These are phyloP conservation scores for Macquaria australasica DNA, from an alignment of 2,113 vertebrate genomes.

Conservation along the genomic window DNA sequence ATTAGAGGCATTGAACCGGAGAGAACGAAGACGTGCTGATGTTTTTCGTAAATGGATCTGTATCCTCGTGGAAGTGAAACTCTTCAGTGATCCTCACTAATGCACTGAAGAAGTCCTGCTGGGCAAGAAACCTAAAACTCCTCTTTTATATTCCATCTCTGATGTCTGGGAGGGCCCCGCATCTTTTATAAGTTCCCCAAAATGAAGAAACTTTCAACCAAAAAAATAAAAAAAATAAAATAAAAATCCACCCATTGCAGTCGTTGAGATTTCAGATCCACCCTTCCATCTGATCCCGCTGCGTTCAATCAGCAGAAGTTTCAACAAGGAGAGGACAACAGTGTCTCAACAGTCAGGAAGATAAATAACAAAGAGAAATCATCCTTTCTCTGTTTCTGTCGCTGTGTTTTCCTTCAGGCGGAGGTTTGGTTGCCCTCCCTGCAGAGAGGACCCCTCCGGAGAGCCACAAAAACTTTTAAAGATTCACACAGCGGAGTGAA, in stretches of 20 bases:
- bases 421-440: constrained; percentile 14
- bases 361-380: neutral
- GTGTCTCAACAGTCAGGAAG: neutral
- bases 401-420: neutral
- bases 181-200: neutral
- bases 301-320: constrained; percentile 17
- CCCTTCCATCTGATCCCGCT: neutral
- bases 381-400: neutral
- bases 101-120: neutral
- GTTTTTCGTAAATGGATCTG: neutral
- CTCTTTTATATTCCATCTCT: neutral
- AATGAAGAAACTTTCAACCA: neutral
- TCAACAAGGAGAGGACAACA: neutral
- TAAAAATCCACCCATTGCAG: neutral
- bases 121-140: neutral
- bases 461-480: constrained; percentile 10
- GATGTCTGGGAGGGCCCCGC: neutral
- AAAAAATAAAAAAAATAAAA: constrained; percentile 1
- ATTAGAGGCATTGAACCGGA: neutral
- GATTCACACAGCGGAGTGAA: neutral
- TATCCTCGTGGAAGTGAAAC: neutral
- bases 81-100: constrained; percentile 1
- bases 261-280: neutral
- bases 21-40: neutral
- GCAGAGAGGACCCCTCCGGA: constrained; percentile 10